A percentile compares a stretch with the other conserved stretches of the same genome.
These are phyloP conservation scores for Plusia festucae DNA, from an alignment of 2,888 invertebrate species.

Conservation along the genomic window DNA sequence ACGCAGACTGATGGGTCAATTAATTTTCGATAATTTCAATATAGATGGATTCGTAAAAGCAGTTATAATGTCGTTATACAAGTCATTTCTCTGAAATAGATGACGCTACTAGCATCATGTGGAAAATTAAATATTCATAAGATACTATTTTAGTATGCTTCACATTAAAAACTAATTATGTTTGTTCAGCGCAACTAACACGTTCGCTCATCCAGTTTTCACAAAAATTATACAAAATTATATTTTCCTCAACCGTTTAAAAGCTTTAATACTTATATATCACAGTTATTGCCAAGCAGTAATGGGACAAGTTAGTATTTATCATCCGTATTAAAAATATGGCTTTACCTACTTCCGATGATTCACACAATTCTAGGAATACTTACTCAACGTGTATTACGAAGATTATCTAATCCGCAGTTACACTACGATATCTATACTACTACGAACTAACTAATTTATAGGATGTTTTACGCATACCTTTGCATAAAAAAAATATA, in stretches of 20 bases:
- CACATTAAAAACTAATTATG: background rate
- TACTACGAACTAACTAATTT: conserved; percentile 16
- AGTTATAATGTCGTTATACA: conserved; percentile 1
- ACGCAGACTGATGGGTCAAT: conserved; percentile 14
- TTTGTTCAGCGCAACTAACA: background rate
- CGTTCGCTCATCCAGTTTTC: background rate
- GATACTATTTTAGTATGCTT: background rate
- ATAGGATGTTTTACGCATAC: conserved; percentile 23
- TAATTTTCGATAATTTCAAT: conserved; percentile 17
- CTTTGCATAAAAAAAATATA: conserved; percentile 8
- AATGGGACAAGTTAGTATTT: conserved; percentile 39
- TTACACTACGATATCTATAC: conserved; percentile 36
- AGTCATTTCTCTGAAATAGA: conserved; percentile 2
- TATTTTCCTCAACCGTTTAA: conserved; percentile 10
- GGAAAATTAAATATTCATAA: background rate
- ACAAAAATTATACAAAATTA: background rate
- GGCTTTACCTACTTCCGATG: conserved; percentile 58
- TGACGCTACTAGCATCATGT: background rate
- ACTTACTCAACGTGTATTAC: conserved; percentile 30
- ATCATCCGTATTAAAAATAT: conserved; percentile 46
- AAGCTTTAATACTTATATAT: conserved; percentile 32
- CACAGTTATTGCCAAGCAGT: conserved; percentile 29
- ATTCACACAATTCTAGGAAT: conserved; percentile 57
- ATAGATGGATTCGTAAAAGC: conserved; percentile 4
- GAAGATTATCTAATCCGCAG: conserved; percentile 55